phyloP scores from a whole-genome alignment of 2,797 vertebrate species.

The Propithecus deckenii region DNA sequence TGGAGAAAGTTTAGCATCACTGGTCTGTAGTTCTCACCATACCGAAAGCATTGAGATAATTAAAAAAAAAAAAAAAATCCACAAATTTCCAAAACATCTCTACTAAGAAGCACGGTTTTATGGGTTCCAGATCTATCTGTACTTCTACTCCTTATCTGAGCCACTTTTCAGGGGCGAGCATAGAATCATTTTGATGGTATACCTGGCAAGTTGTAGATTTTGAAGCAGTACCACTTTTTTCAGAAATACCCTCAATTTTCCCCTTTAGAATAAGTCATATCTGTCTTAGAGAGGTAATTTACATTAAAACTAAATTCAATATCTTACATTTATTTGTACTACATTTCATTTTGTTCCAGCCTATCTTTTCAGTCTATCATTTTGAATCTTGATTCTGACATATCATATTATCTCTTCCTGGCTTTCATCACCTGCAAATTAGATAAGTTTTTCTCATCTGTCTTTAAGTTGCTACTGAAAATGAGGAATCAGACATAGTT shows the following conservation, averaged over 20 bases:
- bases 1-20: not conserved
- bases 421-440: conserved; percentile 21
- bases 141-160: not conserved
- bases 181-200: not conserved
- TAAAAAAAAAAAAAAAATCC: too few species aligned
- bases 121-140: not conserved
- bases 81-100: not conserved
- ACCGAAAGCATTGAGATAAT: not conserved
- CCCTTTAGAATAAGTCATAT: not conserved
- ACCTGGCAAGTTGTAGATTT: not conserved
- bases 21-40: not conserved
- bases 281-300: not conserved
- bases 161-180: not conserved
- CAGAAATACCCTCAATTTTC: not conserved
- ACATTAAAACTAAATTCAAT: not conserved
- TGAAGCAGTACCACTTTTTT: not conserved
- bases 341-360: conserved; percentile 44
- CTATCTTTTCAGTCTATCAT: conserved; percentile 10
- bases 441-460: conserved; percentile 25
- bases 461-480: not conserved
- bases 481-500: not conserved
- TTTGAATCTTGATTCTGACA: conserved; percentile 22
- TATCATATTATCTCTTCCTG: not conserved
- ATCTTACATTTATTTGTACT: not conserved
- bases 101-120: not conserved